A percentile compares a stretch with the other conserved stretches of the same genome.
These are phyloP conservation scores for Theropithecus gelada DNA, from an alignment of 2,113 vertebrate genomes.

Conservation along the genomic window DNA sequence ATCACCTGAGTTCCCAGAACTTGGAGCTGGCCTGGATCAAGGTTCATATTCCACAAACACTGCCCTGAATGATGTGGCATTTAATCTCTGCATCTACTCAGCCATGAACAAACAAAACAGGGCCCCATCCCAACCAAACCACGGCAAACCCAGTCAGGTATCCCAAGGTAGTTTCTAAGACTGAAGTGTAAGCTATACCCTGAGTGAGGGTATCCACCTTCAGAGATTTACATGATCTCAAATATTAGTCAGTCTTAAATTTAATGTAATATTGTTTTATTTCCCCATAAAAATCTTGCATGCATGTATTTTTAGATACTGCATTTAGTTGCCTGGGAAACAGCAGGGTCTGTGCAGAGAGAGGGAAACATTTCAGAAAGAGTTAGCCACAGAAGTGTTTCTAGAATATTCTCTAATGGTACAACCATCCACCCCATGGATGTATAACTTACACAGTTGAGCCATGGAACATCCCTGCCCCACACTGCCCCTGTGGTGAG, in stretches of 20 bases:
- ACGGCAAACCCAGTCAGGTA: background rate
- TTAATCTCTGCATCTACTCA: background rate
- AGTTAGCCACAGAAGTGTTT: background rate
- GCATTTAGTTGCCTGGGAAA: constrained; percentile 46
- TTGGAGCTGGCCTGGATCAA: background rate
- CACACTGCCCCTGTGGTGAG: background rate
- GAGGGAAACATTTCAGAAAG: background rate
- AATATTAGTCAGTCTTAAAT: background rate
- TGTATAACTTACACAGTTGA: background rate
- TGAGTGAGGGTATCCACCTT: background rate
- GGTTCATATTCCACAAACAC: background rate
- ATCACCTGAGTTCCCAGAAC: background rate
- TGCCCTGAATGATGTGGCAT: accelerated
- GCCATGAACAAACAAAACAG: background rate
- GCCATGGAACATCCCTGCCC: background rate
- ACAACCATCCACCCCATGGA: background rate
- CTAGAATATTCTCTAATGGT: background rate
- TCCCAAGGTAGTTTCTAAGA: background rate
- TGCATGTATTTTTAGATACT: background rate
- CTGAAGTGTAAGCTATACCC: background rate
- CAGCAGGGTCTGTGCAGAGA: background rate
- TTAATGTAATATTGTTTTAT: background rate
- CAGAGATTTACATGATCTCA: background rate
- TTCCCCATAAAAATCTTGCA: background rate
- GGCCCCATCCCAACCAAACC: background rate